A percentile compares a stretch with the other conserved stretches of the same genome.
phyloP scores from a whole-genome alignment of 2,888 invertebrate species.

The Catocala fraxini region DNA sequence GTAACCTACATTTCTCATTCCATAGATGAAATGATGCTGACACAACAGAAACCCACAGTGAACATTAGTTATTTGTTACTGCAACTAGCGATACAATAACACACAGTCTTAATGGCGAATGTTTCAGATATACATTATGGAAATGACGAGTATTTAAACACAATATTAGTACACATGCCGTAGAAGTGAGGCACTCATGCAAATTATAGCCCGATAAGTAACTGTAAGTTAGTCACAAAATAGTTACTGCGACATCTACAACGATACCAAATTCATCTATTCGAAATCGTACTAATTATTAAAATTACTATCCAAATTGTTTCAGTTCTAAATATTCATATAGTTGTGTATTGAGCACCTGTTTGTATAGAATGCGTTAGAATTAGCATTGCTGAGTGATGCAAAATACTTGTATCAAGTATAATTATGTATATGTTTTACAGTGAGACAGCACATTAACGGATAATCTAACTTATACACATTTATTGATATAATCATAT shows the following conservation, averaged over 20 bases:
- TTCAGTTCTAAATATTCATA: constrained; percentile 32
- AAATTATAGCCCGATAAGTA: constrained; percentile 40
- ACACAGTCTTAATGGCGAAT: constrained; percentile 11
- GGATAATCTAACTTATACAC: constrained; percentile 28
- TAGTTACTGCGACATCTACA: constrained; percentile 28
- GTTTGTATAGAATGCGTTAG: constrained; percentile 32
- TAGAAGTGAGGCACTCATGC: constrained; percentile 46
- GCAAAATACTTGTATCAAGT: constrained; percentile 22
- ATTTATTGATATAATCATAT: constrained; percentile 37
- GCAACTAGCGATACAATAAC: background rate
- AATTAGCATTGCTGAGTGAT: constrained; percentile 28
- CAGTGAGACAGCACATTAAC: constrained; percentile 32
- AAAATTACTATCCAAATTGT: constrained; percentile 30
- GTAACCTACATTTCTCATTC: too few relatives aligned
- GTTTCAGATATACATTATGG: constrained; percentile 26
- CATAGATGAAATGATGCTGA: too few relatives aligned
- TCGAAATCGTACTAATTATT: constrained; percentile 32
- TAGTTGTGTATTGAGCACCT: constrained; percentile 52
- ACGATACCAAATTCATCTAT: constrained; percentile 25
- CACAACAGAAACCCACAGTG: too few relatives aligned
- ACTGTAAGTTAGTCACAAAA: constrained; percentile 44
- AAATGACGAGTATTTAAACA: constrained; percentile 27
- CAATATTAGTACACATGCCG: constrained; percentile 48
- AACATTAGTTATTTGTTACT: background rate
- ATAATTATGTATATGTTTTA: constrained; percentile 25